These are phyloP conservation scores for Scolopax mira DNA, from an alignment of 2,113 vertebrate species.

Conservation along the genomic window DNA sequence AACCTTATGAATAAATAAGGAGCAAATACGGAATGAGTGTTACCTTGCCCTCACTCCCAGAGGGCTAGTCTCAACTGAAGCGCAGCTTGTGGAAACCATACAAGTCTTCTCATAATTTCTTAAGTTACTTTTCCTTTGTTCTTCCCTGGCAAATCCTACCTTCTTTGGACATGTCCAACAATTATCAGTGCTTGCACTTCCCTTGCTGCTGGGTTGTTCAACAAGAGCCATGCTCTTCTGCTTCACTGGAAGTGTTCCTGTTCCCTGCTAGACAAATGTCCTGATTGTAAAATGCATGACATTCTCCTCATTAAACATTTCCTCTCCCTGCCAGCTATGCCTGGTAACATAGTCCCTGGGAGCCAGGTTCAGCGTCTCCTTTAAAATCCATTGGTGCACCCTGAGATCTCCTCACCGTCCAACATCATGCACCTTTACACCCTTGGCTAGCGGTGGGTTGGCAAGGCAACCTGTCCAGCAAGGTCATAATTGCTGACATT, in stretches of 20 bases:
- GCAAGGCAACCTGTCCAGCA: too few relatives aligned
- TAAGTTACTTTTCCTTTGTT: neutral
- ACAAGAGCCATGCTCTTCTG: neutral
- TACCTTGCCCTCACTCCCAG: neutral
- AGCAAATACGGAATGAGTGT: neutral
- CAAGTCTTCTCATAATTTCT: rapidly evolving
- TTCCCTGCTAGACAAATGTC: rapidly evolving
- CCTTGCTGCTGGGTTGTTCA: neutral
- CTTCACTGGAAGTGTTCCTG: neutral
- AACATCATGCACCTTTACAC: rapidly evolving
- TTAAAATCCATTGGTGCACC: neutral
- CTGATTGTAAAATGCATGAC: rapidly evolving
- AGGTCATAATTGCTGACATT: neutral
- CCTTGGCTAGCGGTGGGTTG: neutral
- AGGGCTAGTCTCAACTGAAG: neutral
- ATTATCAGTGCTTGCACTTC: rapidly evolving
- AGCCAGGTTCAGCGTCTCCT: neutral
- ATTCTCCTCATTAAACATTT: rapidly evolving
- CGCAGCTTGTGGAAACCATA: neutral
- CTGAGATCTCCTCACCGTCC: neutral
- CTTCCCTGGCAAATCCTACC: neutral
- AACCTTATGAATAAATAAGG: neutral
- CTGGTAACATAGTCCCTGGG: rapidly evolving
- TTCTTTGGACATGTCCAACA: neutral
- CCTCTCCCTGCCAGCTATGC: neutral